phyloP scores from a whole-genome alignment of 1,140 invertebrate genomes.

The Ostrea edulis region DNA sequence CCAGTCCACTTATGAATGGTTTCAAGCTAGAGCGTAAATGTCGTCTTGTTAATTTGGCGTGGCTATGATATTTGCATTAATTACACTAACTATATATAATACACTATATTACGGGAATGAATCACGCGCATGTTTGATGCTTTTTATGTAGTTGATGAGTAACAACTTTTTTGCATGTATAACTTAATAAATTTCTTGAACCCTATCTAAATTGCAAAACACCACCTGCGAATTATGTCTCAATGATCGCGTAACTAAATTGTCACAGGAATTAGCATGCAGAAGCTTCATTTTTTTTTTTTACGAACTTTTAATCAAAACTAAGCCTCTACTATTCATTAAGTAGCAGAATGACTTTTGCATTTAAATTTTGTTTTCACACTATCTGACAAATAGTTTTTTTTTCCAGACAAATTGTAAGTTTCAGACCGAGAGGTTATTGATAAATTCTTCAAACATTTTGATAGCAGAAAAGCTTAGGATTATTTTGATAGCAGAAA shows the following conservation, averaged over 20 bases:
- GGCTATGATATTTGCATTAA: neutral
- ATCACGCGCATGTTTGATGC: constrained; percentile 22
- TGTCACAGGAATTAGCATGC: neutral
- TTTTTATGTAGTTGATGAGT: constrained; percentile 1
- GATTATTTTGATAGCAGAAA: too few relatives aligned
- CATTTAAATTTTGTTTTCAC: too few relatives aligned
- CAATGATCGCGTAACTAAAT: neutral
- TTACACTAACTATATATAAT: neutral
- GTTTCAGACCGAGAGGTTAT: too few relatives aligned
- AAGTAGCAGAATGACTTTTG: too few relatives aligned
- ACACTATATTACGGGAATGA: neutral
- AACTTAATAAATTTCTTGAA: neutral
- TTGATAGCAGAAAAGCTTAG: too few relatives aligned
- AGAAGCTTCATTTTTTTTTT: neutral
- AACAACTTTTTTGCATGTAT: neutral
- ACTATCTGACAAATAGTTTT: too few relatives aligned
- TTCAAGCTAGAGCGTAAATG: neutral
- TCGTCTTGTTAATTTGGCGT: neutral
- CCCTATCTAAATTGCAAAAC: constrained; percentile 4
- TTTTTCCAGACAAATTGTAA: too few relatives aligned
- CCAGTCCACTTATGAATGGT: neutral
- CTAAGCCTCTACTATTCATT: too few relatives aligned
- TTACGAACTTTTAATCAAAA: too few relatives aligned
- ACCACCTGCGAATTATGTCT: constrained; percentile 1
- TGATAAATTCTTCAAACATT: too few relatives aligned